Evolutionary conservation across 2,888 invertebrate genomes (phyloP), one percentile per base, ranked within the genome.

Genomic region (Conistra vaccinii): DNA sequence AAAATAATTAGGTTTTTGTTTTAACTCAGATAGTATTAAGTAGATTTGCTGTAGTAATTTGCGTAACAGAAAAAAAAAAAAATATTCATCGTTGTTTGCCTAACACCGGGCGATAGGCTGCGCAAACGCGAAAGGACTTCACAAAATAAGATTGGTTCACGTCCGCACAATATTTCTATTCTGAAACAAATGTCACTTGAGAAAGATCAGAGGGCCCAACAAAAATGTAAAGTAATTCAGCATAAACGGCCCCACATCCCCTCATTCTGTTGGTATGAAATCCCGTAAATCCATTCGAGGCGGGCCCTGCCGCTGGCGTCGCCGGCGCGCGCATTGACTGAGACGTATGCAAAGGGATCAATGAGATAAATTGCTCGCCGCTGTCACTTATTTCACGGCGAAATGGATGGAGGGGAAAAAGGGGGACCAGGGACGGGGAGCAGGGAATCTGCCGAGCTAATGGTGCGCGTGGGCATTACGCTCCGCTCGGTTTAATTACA

Each of bases 261-360:
- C 89, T 88, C 90, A 89, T 91, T 89, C 90, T 90, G 89, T 91
- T 91, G 86, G 85, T 89, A 87, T 85, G 85, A 90, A 91, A 91
- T 92, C 92, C 89, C 89, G 90, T 92, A 93, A 94, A 94, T 94
- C 94, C 91, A 88, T 91, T 91, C 88, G 85, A 89, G 75, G 89
- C 89, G 87, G 86, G 89, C 87, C 73, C 73, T 84, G 79, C 81
- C 76, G 75, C 63, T 74, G 73, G 83, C 83, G 84, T 87, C 86
- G 87, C 87, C 87, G 88, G 88, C 89, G 90, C 89, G 89, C 90
- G 91, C 93, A 92, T 89, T 94, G 94, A 95, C 95, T 94, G 94
- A 95, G 94, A 95, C 92, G 93, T 94, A 95, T 95, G 94, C 94
- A 94, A 92, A 94, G 93, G 94, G 95, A 95, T 95, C 94, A 95